Evolutionary conservation across 2,113 vertebrate species (phyloP).

Genomic region (Passer montanus): DNA sequence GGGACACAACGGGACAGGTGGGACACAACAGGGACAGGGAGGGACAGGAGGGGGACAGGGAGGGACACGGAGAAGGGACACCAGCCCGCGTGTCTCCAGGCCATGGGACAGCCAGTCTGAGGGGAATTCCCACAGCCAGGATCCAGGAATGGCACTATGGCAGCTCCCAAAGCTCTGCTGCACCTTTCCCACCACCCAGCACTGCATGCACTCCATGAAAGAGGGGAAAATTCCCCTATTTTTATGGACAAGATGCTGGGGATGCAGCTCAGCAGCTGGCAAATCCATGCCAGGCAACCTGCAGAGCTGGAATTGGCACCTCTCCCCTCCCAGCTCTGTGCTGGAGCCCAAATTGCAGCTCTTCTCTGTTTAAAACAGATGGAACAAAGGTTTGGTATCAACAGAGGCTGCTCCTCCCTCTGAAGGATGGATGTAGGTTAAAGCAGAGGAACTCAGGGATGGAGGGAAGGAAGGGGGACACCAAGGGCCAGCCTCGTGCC

Average conservation of each 20-base stretch:
- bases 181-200: neutral
- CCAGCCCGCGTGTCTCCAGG: rapidly evolving
- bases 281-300: neutral
- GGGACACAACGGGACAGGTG: neutral
- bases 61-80: rapidly evolving
- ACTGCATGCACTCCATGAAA: rapidly evolving
- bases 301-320: neutral
- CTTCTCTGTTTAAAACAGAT: rapidly evolving
- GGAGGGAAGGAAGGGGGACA: neutral
- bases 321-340: neutral
- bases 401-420: neutral
- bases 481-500: neutral
- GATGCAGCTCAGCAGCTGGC: neutral
- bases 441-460: neutral
- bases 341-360: rapidly evolving
- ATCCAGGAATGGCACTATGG: neutral
- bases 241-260: neutral
- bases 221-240: rapidly evolving
- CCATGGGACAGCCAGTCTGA: rapidly evolving
- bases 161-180: neutral
- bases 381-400: neutral
- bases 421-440: neutral
- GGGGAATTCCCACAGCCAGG: neutral
- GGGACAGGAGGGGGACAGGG: no score
- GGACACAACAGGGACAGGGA: neutral